Evolutionary conservation across 2,888 invertebrate genomes (phyloP), one percentile per base, ranked within the genome.

Genomic region (Thecocarcelia acutangulata): DNA sequence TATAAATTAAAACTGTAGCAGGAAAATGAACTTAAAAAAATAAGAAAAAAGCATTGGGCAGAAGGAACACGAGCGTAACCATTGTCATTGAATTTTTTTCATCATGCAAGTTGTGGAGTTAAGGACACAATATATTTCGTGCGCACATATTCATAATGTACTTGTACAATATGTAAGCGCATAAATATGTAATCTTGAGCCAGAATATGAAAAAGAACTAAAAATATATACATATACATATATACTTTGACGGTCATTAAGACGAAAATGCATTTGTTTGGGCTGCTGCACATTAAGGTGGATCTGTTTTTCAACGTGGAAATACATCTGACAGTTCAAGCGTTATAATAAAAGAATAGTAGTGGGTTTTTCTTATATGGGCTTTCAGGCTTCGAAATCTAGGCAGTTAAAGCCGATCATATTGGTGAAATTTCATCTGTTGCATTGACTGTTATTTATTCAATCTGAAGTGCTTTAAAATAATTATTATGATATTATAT

Each of bases 241-340:
- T 73, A 58, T 42, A n/a, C 64, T 78, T 82, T 74, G 46, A 73
- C 73, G 74, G 81, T 82, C 81, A 82, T 74, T 64, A 64, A 54
- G 52, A 12, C 24, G 61, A 58, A 48, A 48, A 28, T 1, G 13
- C 9, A 9, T 19, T 54, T 69, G 68, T 17, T 37, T 63, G 48
- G 46, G 4, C 24, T 19, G 15, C 33, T 9, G 13, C 9, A 15
- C 6, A 63, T 52, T 63, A 58, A 21, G 58, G 33, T 8, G 0
- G 17, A 9, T 8, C 33, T 5, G 33, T 33, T 33, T 33, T 5
- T 8, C 9, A 33, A 33, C n/a, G 28, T 6, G 28, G 3, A 28
- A 28, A 28, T 28, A 4, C 28, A 6, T 28, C 6, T 28, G 28
- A 28, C 3, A 28, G 28, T 28, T 28, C 6, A n/a, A 3, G 28